Evolutionary conservation across 2,888 invertebrate genomes (phyloP).

Genomic region (Acrobasis suavella): DNA sequence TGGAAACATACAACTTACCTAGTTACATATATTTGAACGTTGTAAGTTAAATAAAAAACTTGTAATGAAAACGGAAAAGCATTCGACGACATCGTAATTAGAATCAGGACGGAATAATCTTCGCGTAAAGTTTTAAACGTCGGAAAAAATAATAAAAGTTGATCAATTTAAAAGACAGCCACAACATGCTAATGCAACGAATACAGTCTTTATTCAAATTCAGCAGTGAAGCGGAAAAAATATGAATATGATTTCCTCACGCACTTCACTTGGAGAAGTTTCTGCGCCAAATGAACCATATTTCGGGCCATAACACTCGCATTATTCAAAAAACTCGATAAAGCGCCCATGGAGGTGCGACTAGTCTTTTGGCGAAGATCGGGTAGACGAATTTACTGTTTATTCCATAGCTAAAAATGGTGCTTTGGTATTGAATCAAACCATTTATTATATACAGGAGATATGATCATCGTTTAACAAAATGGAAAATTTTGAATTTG

Average conservation of each 20-base stretch:
- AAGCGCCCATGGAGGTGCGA: slow-evolving; percentile 36
- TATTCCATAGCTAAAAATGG: no score
- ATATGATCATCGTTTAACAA: no score
- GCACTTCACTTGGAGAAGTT: slow-evolving; percentile 73
- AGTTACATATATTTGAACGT: no score
- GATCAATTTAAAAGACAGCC: slow-evolving; percentile 24
- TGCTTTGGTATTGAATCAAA: no score
- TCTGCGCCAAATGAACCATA: slow-evolving; percentile 80
- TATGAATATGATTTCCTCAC: slow-evolving; percentile 79
- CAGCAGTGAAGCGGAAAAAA: slow-evolving; percentile 78
- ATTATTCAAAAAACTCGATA: slow-evolving; percentile 68
- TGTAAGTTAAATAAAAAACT: neutral
- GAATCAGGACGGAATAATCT: slow-evolving; percentile 9
- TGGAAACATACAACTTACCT: no score
- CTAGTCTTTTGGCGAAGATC: slow-evolving; percentile 19
- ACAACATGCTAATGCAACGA: slow-evolving; percentile 39
- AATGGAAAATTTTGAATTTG: no score
- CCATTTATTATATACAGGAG: no score
- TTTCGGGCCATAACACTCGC: slow-evolving; percentile 77
- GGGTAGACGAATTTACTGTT: no score
- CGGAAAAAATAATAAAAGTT: slow-evolving; percentile 23
- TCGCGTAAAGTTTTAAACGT: slow-evolving; percentile 15
- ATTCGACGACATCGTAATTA: slow-evolving; percentile 8
- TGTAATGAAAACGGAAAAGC: neutral
- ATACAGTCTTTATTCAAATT: slow-evolving; percentile 71